Evolutionary conservation across 2,888 invertebrate species (phyloP), one percentile per base, ranked within the genome.

Genomic region (Falcaria lacertinaria): DNA sequence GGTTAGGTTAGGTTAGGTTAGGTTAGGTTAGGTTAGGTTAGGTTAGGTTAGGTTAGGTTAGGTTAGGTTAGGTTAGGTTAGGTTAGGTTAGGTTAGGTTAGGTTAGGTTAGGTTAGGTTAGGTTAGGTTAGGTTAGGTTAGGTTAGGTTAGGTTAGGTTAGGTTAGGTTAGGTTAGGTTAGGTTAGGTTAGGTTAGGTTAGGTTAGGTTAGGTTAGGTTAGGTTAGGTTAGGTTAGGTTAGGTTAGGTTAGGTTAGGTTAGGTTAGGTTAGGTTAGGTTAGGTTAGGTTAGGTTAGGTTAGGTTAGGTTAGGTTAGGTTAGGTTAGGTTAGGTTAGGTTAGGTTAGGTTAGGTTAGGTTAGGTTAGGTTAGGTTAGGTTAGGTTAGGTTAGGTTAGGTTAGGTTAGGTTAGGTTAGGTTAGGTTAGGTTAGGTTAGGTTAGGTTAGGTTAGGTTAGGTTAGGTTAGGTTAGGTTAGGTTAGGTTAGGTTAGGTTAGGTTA

Each of bases 341-440:
- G 36, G 36, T 36, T 36, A 36, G 36, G 36, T 36, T 36, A 36
- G 36, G 36, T 36, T 36, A 36, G 36, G 36, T 36, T 36, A 36
- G 36, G 36, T 36, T 36, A 36, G 47, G 50, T 50, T 14, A 36
- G 36, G 36, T 33, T 33, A 33, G 28, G 28, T 38, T 28, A 25
- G 25, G 28, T 25, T 28, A 28, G 25, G 38, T 38, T 28, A 28
- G 38, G 33, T 33, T 33, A 33, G 33, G 33, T 38, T 38, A 25
- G 28, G 28, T 28, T 38, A 19, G 36, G 36, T 36, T 36, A 36
- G 36, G 36, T 36, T 36, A 36, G 36, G 36, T 36, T 36, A 36
- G 36, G 36, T 36, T 36, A 36, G 36, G 36, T 36, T 36, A 36
- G 36, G 36, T 36, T 36, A 36, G 36, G 36, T 36, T 36, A 36